These are phyloP conservation scores for Abramis brama DNA, from an alignment of 2,113 vertebrate genomes.

Conservation along the genomic window DNA sequence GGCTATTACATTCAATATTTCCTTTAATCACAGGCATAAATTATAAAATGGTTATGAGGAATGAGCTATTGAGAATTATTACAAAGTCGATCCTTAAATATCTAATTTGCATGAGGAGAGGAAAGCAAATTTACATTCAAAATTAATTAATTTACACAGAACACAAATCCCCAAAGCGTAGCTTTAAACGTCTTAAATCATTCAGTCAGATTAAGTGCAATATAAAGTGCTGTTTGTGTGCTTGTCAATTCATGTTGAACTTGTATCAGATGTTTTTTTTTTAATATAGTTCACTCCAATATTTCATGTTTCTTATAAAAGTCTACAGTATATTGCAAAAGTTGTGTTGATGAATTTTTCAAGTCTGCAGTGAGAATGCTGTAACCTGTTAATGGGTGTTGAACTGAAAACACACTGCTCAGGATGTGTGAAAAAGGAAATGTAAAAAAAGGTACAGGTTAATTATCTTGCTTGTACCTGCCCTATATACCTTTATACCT, in stretches of 20 bases:
- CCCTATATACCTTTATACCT: neutral
- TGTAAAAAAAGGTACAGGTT: neutral
- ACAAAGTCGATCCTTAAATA: neutral
- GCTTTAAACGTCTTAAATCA: neutral
- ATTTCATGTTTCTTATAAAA: neutral
- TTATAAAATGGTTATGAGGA: neutral
- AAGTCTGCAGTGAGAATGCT: neutral
- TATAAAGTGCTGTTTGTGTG: neutral
- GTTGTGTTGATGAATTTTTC: neutral
- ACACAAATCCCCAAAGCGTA: neutral
- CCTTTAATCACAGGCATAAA: neutral
- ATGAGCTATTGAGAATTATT: neutral
- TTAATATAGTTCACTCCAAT: neutral
- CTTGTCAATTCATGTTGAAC: neutral
- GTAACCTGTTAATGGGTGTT: neutral
- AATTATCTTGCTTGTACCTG: neutral
- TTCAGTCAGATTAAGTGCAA: constrained; percentile 8
- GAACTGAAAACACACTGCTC: neutral
- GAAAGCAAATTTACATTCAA: neutral
- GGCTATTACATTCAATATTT: neutral
- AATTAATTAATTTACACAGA: neutral
- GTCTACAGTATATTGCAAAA: neutral
- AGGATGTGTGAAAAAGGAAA: neutral
- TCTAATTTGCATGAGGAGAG: neutral
- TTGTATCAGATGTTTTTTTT: neutral